phyloP scores from a whole-genome alignment of 2,888 invertebrate species.

The Laothoe populi region DNA sequence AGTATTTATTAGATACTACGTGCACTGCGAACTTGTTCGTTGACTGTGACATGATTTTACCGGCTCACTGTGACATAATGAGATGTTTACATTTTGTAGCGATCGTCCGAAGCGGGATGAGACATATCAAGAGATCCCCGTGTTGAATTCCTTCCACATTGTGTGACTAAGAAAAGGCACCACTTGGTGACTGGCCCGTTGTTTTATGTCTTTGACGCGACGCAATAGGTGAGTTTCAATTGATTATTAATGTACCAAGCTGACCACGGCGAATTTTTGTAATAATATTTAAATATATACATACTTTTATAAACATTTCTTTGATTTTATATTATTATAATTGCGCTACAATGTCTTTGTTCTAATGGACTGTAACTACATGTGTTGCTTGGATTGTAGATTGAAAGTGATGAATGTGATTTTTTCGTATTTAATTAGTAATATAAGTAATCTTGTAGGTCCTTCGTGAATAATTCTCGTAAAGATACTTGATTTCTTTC shows the following conservation, averaged over 20 bases:
- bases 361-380: conserved; percentile 62
- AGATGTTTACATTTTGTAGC: conserved; percentile 79
- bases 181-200: conserved; percentile 49
- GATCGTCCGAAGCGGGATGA: conserved; percentile 73
- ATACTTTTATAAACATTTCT: conserved; percentile 23
- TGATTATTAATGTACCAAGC: conserved; percentile 44
- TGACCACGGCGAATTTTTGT: conserved; percentile 54
- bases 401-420: conserved; percentile 30
- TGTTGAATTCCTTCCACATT: conserved; percentile 48
- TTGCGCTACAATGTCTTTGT: conserved; percentile 37
- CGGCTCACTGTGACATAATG: conserved; percentile 69
- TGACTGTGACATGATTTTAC: conserved; percentile 32
- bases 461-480: neutral
- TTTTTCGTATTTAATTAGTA: neutral
- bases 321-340: conserved; percentile 41
- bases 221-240: conserved; percentile 64
- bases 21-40: conserved; percentile 60
- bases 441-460: no score
- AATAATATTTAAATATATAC: conserved; percentile 30
- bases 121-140: conserved; percentile 48
- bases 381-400: conserved; percentile 37
- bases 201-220: conserved; percentile 53
- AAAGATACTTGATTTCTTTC: neutral
- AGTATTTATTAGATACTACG: conserved; percentile 42
- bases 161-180: conserved; percentile 52